These are phyloP conservation scores for Stenichneumon culpator DNA, from an alignment of 2,888 invertebrate species.

Conservation along the genomic window DNA sequence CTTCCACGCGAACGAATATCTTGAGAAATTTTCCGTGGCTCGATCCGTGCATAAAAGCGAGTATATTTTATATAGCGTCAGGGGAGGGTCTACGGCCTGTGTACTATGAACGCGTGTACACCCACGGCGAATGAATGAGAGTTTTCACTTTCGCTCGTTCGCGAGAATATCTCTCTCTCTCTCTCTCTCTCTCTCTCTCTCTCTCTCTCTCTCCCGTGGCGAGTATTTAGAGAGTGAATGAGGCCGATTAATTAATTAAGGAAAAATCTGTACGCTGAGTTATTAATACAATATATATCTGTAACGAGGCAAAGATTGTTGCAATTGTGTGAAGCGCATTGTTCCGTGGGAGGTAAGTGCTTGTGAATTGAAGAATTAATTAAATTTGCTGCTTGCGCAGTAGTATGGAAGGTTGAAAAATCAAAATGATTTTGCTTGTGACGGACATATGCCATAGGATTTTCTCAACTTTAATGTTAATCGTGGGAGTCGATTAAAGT, in stretches of 20 bases:
- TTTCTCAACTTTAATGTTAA: too few species aligned
- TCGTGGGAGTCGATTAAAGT: background rate
- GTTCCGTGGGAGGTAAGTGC: background rate
- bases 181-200: background rate
- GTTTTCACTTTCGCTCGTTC: slow-evolving; percentile 66
- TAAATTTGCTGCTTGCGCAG: background rate
- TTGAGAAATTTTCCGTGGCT: slow-evolving; percentile 45
- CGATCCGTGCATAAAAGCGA: slow-evolving; percentile 27
- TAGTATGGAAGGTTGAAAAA: background rate
- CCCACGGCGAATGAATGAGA: slow-evolving; percentile 65
- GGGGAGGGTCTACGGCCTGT: slow-evolving; percentile 31
- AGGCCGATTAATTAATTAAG: slow-evolving; percentile 55
- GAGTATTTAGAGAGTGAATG: slow-evolving; percentile 29
- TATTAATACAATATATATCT: slow-evolving; percentile 18
- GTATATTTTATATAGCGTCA: slow-evolving; percentile 5
- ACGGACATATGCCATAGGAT: too few species aligned
- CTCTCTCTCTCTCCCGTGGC: background rate
- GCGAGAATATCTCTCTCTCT: slow-evolving; percentile 17
- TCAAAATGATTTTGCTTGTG: too few species aligned
- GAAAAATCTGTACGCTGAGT: background rate
- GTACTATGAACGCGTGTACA: slow-evolving; percentile 54
- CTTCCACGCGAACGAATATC: slow-evolving; percentile 28
- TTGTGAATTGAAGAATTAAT: slow-evolving; percentile 16
- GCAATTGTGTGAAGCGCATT: slow-evolving; percentile 50
- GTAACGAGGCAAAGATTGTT: slow-evolving; percentile 40